phyloP scores from a whole-genome alignment of 2,113 vertebrate genomes.

The Elaphurus davidianus region DNA sequence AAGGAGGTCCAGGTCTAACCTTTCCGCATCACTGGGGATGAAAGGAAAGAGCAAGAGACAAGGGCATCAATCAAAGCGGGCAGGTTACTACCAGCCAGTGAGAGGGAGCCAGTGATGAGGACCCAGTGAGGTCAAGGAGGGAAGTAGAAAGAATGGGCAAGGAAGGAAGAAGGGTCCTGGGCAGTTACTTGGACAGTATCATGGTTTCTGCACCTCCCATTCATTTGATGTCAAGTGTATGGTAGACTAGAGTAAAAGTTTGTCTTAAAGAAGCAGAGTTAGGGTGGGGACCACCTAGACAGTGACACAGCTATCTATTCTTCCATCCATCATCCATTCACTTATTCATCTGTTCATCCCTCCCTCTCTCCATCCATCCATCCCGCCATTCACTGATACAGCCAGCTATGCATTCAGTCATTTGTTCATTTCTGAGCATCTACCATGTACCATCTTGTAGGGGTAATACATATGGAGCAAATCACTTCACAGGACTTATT shows the following conservation, averaged over 20 bases:
- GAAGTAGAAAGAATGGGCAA: background rate
- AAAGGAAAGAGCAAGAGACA: background rate
- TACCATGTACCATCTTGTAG: background rate
- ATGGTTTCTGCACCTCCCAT: background rate
- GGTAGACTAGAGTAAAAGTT: background rate
- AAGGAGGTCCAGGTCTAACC: background rate
- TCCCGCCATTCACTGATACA: too few species aligned
- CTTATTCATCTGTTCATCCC: background rate
- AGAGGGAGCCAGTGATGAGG: background rate
- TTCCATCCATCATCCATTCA: background rate
- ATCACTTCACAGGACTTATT: background rate
- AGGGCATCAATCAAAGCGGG: background rate
- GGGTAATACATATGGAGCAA: background rate
- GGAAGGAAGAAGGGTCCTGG: background rate
- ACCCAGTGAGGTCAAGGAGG: background rate
- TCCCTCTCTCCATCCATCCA: background rate
- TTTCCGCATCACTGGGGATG: background rate
- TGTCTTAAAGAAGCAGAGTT: background rate
- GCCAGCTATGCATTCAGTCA: too few species aligned
- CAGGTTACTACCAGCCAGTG: background rate
- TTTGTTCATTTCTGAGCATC: background rate
- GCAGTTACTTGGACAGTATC: background rate
- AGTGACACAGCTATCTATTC: too few species aligned
- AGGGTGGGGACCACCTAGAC: background rate
- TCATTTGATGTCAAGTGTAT: background rate